Evolutionary conservation across 2,797 vertebrate genomes (phyloP).

Genomic region (Limosa lapponica): DNA sequence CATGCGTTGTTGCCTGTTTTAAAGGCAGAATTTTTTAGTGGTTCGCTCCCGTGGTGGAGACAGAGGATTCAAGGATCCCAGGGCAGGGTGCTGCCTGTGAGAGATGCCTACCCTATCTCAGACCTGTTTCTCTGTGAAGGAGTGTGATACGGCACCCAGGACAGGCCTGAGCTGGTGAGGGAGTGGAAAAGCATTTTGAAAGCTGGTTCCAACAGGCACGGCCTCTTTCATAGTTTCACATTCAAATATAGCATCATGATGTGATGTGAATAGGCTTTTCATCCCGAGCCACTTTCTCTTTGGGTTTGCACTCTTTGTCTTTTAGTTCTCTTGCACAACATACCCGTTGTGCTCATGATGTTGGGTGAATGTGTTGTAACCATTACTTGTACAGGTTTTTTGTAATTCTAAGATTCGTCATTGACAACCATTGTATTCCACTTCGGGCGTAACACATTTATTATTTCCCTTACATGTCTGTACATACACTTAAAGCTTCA

Average conservation of each 20-base stretch:
- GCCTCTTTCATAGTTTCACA: not conserved
- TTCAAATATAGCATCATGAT: not conserved
- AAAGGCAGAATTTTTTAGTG: not conserved
- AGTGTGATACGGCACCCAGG: not conserved
- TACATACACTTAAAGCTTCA: not conserved
- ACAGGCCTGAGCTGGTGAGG: not conserved
- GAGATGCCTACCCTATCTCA: not conserved
- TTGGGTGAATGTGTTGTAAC: not conserved
- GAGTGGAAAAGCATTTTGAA: not conserved
- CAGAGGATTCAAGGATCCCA: not conserved
- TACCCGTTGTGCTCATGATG: rapidly evolving
- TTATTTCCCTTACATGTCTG: not conserved
- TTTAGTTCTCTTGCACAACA: not conserved
- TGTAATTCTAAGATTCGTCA: not conserved
- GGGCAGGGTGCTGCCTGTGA: not conserved
- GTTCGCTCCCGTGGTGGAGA: not conserved
- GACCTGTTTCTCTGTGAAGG: not conserved
- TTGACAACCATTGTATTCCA: not conserved
- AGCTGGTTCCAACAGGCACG: not conserved
- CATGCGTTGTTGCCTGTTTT: not conserved
- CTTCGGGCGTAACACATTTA: not conserved
- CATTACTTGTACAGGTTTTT: not conserved
- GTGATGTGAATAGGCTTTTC: not conserved
- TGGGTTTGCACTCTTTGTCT: not conserved
- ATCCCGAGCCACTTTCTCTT: not conserved